Base-by-base conservation (phyloP, 1,140 invertebrate species). In the Heliconius melpomene region DNA sequence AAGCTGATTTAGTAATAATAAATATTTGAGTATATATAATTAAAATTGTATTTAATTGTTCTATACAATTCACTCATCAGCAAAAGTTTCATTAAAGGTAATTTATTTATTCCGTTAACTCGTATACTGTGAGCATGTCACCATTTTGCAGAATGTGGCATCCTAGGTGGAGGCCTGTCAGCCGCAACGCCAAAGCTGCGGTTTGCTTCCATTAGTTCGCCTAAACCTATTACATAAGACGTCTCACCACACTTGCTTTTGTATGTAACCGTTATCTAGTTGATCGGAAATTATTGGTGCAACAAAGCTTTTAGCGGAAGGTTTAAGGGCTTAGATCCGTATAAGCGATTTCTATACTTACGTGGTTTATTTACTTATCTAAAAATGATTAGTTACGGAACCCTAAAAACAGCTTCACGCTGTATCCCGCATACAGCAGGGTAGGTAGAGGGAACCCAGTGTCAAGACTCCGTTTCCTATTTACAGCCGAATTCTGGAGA, bases 141-240 rank as follows among this genome's bases (percentile, higher is more conserved):
- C 82, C 79, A 75, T 82, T 83, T 82, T 78, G 77, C 81, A 86
- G 84, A 85, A 88, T 85, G 86, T 86, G 81, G 85, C 81, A 72
- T 81, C 71, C 57, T 81, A 86, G 85, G 86, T 83, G 79, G 82
- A 83, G 83, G 83, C 83, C 84, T 84, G 86, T 87, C 83, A 85
- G 82, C 89, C 88, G 82, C 88, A 92, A 87, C 85, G 86, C 81
- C 87, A 86, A 88, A 87, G 85, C 81, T 91, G 90, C 85, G 89
- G 90, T 91, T 87, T 83, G 77, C 79, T 88, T 90, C 89, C 90
- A 92, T 91, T 92, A 91, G 87, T 84, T 86, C 80, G 83, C 85
- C 84, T 88, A 88, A 91, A 88, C 83, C 87, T 86, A 88, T 90
- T 91, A 91, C 83, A 82, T 84, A 89, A 86, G 85, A 89, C 84